These are phyloP conservation scores for Dryoscopus gambensis DNA, from an alignment of 2,113 vertebrate species.

Conservation along the genomic window DNA sequence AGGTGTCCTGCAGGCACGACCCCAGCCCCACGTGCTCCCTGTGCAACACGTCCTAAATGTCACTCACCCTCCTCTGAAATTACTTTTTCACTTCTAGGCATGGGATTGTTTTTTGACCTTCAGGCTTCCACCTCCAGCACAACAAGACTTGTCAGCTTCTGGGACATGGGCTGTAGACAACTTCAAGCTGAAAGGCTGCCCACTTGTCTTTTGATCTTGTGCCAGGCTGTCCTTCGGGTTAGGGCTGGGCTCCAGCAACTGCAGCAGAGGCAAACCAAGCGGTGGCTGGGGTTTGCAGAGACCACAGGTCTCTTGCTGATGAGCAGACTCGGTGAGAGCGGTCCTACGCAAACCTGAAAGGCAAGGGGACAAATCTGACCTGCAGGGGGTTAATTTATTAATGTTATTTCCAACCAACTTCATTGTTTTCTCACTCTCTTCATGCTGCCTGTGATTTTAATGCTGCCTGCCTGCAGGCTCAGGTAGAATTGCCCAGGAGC, in stretches of 20 bases:
- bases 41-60: accelerated
- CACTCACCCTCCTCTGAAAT: background rate
- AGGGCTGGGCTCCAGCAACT: background rate
- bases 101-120: background rate
- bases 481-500: background rate
- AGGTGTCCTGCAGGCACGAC: background rate
- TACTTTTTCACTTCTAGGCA: background rate
- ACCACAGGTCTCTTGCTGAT: accelerated
- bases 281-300: background rate
- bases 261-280: background rate
- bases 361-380: background rate
- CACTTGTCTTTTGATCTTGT: background rate
- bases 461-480: background rate
- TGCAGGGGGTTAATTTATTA: background rate
- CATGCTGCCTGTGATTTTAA: background rate
- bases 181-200: background rate
- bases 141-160: background rate
- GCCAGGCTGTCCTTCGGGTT: background rate
- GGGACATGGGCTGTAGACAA: background rate
- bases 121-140: background rate
- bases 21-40: accelerated
- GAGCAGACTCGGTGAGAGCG: accelerated
- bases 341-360: background rate
- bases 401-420: background rate
- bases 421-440: background rate